Base-by-base conservation (phyloP, 2,797 vertebrate genomes). In the Urosaurus nigricauda region DNA sequence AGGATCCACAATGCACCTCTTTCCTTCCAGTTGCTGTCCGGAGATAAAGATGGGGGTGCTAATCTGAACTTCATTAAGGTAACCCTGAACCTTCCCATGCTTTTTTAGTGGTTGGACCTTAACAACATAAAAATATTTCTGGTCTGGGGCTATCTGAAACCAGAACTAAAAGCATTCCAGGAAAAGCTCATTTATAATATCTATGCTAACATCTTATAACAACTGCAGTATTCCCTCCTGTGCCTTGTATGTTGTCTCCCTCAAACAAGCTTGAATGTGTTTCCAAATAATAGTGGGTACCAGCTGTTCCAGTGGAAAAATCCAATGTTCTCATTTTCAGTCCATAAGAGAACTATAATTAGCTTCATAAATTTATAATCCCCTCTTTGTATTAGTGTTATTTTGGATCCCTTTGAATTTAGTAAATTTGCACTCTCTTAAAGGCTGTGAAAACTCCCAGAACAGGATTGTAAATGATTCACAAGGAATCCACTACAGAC, bases 1-100 rank as follows among this genome's bases (percentile, higher is more conserved):
- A 96, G 94, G 90, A 94, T 93, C 94, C 94, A 96, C 93, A 90
- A 93, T 32, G 68, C 9, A 53, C 84, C 88, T 93, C 91, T 91
- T 79, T 86, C 83, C 81, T 95, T 86, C 90, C 95, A 93, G 94
- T 92, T 92, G 94, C 92, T 93, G 91, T 90, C 89, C 87, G 88
- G 87, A 92, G 94, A 92, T 84, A 93, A 84, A 94, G 40, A 3
- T 0, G 0, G 68, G 65, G 82, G 58, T 1, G 3, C 74, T 87
- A 40, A 58, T 90, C 79, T 0, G 9, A 21, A 89, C 0, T 40
- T 53, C 9, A 5, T 93, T 92, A 92, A 14, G 2, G 51, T 60
- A 51, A 86, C 63, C 51, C 13, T 0, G n/a, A 73, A 77, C 51
- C 56, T 9, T 71, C 40, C 85, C 32, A 0, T 37, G 79, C 63